Conservation (phyloP, 2,888 invertebrate species). For the Eupithecia pulchellata region DNA sequence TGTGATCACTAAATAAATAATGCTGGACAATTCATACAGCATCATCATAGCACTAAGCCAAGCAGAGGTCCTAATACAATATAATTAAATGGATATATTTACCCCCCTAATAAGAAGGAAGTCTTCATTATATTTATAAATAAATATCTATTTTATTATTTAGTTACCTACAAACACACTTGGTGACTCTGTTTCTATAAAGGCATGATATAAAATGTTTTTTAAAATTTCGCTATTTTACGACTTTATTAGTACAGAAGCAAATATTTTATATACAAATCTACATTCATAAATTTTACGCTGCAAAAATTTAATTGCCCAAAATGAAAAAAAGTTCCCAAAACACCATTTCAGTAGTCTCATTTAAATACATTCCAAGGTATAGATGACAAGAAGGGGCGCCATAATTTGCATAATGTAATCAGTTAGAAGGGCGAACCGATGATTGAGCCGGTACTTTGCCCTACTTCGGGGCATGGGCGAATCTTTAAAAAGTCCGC, state of each 20-base stretch:
- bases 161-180: neutral
- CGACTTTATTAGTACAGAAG: neutral
- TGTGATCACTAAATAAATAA: no score
- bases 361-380: slow-evolving; percentile 46
- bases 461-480: slow-evolving; percentile 49
- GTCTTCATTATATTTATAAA: no score
- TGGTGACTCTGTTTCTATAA: neutral
- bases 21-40: no score
- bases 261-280: neutral
- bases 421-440: slow-evolving; percentile 63
- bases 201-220: neutral
- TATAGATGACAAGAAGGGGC: slow-evolving; percentile 60
- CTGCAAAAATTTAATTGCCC: slow-evolving; percentile 12
- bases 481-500: slow-evolving; percentile 36
- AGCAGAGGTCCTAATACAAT: no score
- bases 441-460: slow-evolving; percentile 65
- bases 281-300: slow-evolving; percentile 7
- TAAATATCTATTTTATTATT: no score
- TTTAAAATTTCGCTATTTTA: neutral
- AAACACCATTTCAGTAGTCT: slow-evolving; percentile 34
- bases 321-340: slow-evolving; percentile 14
- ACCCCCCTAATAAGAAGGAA: no score
- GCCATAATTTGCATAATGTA: slow-evolving; percentile 68
- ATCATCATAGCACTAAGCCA: no score
- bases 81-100: no score